These are phyloP conservation scores for Cephalopterus ornatus DNA, from an alignment of 2,113 vertebrate genomes.

Conservation along the genomic window DNA sequence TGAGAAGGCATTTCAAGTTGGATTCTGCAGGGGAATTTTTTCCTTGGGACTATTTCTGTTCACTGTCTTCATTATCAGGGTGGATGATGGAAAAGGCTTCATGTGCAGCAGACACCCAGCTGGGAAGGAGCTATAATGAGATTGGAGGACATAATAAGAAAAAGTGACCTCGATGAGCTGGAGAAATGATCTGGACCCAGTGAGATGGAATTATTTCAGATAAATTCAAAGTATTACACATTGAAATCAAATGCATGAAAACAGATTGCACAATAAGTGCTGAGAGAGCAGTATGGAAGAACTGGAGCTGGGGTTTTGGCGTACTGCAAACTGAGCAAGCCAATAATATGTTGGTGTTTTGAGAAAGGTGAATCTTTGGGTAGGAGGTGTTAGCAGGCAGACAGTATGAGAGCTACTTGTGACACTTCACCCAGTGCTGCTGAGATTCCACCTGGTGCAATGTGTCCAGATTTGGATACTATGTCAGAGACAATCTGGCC, in stretches of 20 bases:
- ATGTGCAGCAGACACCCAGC: neutral
- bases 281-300: conserved; percentile 17
- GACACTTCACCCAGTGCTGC: neutral
- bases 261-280: conserved; percentile 25
- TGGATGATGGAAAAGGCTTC: conserved; percentile 36
- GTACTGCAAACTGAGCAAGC: conserved; percentile 38
- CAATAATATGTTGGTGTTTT: conserved; percentile 42
- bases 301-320: neutral
- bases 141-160: conserved; percentile 14
- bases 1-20: neutral
- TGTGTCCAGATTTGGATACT: conserved; percentile 38
- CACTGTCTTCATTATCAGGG: conserved; percentile 35
- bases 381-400: conserved; percentile 52
- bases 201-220: conserved; percentile 11
- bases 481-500: conserved; percentile 29
- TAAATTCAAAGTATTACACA: neutral
- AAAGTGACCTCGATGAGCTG: neutral
- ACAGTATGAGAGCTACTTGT: conserved; percentile 18
- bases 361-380: conserved; percentile 39
- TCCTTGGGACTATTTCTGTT: conserved; percentile 43
- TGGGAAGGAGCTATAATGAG: conserved; percentile 25
- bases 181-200: neutral
- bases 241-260: conserved; percentile 17
- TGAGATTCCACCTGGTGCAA: conserved; percentile 41
- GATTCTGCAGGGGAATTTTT: neutral